Percentiles rank a stretch among this genome's conserved stretches.
These are phyloP conservation scores for Cephus pygmeus DNA, from an alignment of 2,888 invertebrate species.

Conservation along the genomic window DNA sequence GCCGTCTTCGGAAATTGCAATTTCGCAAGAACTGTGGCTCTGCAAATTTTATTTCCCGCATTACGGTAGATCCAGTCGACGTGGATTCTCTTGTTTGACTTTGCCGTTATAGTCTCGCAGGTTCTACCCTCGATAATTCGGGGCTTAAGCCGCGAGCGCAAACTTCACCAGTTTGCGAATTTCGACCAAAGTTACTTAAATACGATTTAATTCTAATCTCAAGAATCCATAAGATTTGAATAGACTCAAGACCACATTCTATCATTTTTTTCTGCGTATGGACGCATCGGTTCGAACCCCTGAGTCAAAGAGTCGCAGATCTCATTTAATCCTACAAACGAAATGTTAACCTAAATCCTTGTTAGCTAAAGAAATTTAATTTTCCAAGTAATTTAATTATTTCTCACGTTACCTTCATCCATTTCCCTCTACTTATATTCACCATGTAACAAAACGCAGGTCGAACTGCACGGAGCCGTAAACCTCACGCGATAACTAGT, in stretches of 20 bases:
- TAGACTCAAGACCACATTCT: neutral
- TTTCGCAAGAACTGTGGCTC: neutral
- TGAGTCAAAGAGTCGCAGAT: neutral
- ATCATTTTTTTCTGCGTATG: neutral
- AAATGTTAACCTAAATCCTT: no score
- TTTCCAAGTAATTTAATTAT: no score
- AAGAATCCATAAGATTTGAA: neutral
- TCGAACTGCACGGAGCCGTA: no score
- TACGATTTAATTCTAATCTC: neutral
- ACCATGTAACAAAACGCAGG: no score
- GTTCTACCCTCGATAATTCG: neutral
- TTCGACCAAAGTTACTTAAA: neutral
- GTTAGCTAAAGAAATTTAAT: no score
- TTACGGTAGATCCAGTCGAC: neutral
- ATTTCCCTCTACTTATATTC: no score
- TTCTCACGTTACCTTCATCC: no score
- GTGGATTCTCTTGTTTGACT: neutral
- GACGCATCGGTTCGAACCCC: neutral
- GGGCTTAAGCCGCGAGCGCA: neutral
- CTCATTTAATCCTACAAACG: no score
- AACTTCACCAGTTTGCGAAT: neutral
- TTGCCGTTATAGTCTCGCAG: neutral
- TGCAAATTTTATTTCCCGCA: neutral
- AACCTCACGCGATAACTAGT: no score
- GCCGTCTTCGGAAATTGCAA: neutral